These are phyloP conservation scores for Sycophila sp. DNA, from an alignment of 1,140 invertebrate species.

Conservation along the genomic window DNA sequence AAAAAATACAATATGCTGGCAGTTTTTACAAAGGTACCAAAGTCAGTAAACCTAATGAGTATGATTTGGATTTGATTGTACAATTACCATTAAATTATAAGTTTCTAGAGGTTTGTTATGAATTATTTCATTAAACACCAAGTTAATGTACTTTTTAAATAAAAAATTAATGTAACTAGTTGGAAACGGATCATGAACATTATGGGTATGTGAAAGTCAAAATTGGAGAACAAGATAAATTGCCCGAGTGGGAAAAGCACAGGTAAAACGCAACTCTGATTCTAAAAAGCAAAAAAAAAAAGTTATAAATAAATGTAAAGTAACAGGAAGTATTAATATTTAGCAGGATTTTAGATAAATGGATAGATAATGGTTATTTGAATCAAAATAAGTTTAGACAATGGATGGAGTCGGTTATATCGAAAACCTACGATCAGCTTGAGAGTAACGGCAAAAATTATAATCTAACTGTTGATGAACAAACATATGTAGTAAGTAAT, in stretches of 20 bases:
- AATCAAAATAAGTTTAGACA: constrained; percentile 61
- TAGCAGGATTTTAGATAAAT: constrained; percentile 56
- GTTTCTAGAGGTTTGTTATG: not conserved
- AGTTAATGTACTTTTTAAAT: too few relatives aligned
- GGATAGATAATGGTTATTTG: constrained; percentile 57
- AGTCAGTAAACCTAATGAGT: constrained; percentile 65
- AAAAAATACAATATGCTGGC: constrained; percentile 60
- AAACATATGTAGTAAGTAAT: constrained; percentile 6
- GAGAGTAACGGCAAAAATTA: constrained; percentile 24
- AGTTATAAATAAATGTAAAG: not conserved
- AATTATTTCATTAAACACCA: too few relatives aligned
- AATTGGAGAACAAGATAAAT: constrained; percentile 18
- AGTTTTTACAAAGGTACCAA: constrained; percentile 66
- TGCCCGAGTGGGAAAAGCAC: constrained; percentile 35
- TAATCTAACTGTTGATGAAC: not conserved
- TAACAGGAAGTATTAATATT: constrained; percentile 11
- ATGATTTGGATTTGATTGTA: constrained; percentile 66
- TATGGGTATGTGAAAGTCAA: constrained; percentile 41
- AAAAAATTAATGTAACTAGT: constrained; percentile 10
- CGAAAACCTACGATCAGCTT: constrained; percentile 51
- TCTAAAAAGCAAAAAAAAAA: not conserved
- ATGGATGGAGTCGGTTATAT: constrained; percentile 61
- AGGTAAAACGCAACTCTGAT: not conserved
- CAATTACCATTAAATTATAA: constrained; percentile 49
- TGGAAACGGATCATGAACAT: constrained; percentile 20